phyloP scores from a whole-genome alignment of 2,113 vertebrate species.

The Marmota flaviventris region DNA sequence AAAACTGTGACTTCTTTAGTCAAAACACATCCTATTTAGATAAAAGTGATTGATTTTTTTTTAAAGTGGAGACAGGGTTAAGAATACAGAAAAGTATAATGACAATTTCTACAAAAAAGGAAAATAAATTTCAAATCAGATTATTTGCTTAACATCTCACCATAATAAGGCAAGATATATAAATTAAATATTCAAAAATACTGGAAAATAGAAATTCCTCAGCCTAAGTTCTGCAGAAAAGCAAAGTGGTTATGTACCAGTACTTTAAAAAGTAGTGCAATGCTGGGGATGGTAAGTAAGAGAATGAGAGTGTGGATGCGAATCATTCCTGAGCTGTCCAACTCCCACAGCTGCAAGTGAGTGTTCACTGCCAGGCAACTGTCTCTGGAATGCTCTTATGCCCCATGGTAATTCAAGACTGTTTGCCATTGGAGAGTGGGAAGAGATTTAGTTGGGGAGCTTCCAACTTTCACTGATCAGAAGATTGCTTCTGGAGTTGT shows the following conservation, averaged over 20 bases:
- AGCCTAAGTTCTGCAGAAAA: not conserved
- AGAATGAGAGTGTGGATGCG: too few relatives aligned
- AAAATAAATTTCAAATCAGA: not conserved
- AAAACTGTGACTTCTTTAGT: not conserved
- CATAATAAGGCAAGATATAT: not conserved
- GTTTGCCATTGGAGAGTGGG: too few relatives aligned
- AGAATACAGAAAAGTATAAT: not conserved
- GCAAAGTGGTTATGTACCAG: not conserved
- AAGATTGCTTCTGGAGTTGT: not conserved
- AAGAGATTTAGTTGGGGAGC: not conserved
- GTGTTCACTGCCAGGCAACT: too few relatives aligned
- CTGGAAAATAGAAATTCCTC: not conserved
- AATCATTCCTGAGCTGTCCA: not conserved
- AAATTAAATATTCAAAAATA: not conserved
- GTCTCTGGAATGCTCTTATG: not conserved
- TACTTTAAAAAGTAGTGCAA: not conserved
- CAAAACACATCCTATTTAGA: not conserved
- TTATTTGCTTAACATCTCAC: not conserved
- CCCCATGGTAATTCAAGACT: too few relatives aligned
- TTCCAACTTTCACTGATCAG: not conserved
- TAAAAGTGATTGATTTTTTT: not conserved
- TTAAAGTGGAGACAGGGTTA: accelerated
- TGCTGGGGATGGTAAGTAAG: not conserved
- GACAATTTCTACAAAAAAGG: not conserved
- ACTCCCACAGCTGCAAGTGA: not conserved